Conservation (phyloP, 2,888 invertebrate species). For the Villa cingulata region DNA sequence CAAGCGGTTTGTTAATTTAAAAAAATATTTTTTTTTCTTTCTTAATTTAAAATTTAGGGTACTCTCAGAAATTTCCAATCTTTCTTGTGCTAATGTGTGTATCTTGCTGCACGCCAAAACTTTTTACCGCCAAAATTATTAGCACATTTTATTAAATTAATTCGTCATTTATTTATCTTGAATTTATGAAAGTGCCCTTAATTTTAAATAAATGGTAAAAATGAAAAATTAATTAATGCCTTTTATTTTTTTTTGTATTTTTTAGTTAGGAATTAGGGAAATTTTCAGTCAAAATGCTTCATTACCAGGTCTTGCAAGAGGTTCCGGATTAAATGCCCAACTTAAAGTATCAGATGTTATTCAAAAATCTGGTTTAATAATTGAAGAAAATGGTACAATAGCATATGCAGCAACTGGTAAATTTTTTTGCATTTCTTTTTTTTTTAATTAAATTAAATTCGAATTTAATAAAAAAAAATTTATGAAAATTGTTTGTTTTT, state of each 20-base stretch:
- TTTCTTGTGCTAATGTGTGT: no score
- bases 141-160: no score
- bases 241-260: no score
- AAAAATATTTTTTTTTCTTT: no score
- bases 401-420: slow-evolving; percentile 50
- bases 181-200: no score
- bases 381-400: slow-evolving; percentile 60
- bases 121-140: no score
- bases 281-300: slow-evolving; percentile 59
- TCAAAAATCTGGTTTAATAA: slow-evolving; percentile 62
- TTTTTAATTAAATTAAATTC: neutral
- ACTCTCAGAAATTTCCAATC: no score
- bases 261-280: slow-evolving; percentile 54
- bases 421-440: slow-evolving; percentile 32
- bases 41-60: no score
- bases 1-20: neutral
- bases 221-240: no score
- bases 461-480: neutral
- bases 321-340: slow-evolving; percentile 38
- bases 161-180: no score
- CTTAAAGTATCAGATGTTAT: slow-evolving; percentile 54
- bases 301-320: slow-evolving; percentile 52
- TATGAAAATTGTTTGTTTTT: slow-evolving; percentile 11
- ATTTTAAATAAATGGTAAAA: neutral
- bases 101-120: no score